Conservation (phyloP, 2,797 vertebrate species). For the Fringilla coelebs region DNA sequence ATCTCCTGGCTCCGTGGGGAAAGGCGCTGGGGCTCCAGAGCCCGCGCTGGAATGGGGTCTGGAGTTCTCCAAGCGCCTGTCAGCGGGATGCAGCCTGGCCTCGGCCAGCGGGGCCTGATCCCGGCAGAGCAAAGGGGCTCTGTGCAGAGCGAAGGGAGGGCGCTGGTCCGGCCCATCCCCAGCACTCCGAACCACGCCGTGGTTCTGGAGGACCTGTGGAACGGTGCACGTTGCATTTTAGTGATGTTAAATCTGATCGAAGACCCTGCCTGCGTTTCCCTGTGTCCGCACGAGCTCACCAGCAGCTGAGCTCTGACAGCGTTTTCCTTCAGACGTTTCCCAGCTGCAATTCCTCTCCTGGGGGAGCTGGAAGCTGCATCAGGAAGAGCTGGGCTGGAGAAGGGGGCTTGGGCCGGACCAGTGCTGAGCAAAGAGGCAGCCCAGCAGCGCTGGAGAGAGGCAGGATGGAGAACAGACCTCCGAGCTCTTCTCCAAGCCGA, state of each 20-base stretch:
- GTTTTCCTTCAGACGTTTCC: background rate
- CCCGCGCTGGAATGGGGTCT: rapidly evolving
- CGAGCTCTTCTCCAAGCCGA: background rate
- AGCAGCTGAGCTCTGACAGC: background rate
- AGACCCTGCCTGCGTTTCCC: background rate
- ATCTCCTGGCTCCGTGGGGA: rapidly evolving
- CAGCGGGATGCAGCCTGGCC: background rate
- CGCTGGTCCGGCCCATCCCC: rapidly evolving
- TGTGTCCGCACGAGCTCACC: background rate
- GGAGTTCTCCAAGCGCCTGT: background rate
- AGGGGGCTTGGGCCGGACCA: background rate
- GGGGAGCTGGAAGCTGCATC: background rate
- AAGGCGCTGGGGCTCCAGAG: background rate
- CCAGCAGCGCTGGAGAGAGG: background rate
- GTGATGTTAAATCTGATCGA: background rate
- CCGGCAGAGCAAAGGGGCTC: background rate
- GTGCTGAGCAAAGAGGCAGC: background rate
- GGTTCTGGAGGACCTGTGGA: rapidly evolving
- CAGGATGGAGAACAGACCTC: conserved; percentile 48
- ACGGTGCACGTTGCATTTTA: rapidly evolving
- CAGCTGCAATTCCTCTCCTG: background rate
- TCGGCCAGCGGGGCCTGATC: rapidly evolving
- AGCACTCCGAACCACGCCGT: rapidly evolving
- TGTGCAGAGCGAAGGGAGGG: background rate
- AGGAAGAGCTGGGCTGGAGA: background rate